Evolutionary conservation across 2,888 invertebrate species (phyloP), one percentile per base, ranked within the genome.

Genomic region (Hololepta plana): DNA sequence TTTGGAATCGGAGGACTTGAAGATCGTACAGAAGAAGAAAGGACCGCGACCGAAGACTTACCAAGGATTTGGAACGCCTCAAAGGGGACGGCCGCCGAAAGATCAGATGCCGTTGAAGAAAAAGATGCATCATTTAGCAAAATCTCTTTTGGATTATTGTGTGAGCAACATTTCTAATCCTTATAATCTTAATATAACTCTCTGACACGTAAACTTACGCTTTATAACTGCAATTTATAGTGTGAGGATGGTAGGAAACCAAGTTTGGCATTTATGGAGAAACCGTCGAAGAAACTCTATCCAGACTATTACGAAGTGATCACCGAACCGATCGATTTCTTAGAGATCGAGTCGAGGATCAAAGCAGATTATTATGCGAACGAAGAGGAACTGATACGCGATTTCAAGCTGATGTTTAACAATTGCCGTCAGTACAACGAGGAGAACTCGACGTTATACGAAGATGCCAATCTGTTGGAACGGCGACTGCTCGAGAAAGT

Each of bases 381-480:
- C 24, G 59, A 93, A 15, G 84, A 87, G 30, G 90, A 91, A 41
- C 64, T 93, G 37, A 72, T 87, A 1, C 65, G 74, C 0, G 95
- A 95, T 49, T 76, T 75, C 43, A 64, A 80, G 37, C 60, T 91
- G n/a, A 93, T 98, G 93, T 96, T 98, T 55, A 72, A 75, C 30
- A 98, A 98, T 57, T 96, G 96, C 45, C 79, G 91, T 0, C 82
- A 84, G 39, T 98, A 88, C 54, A 98, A 98, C 50, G 95, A 96
- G 53, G 85, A 93, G 53, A 80, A 84, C 6, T 96, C 95, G 0
- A 72, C 80, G 49, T 91, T 98, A 38, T 93, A 87, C 45, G 85
- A 90, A 41, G 95, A 95, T 57, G 91, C 95, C 2, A 82, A 75
- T 44, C 68, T 75, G 14, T 59, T 96, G 28, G 91, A 95, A 47